A percentile compares a stretch with the other conserved stretches of the same genome.
Evolutionary conservation across 2,113 vertebrate species (phyloP).

Genomic region (Indicator indicator): DNA sequence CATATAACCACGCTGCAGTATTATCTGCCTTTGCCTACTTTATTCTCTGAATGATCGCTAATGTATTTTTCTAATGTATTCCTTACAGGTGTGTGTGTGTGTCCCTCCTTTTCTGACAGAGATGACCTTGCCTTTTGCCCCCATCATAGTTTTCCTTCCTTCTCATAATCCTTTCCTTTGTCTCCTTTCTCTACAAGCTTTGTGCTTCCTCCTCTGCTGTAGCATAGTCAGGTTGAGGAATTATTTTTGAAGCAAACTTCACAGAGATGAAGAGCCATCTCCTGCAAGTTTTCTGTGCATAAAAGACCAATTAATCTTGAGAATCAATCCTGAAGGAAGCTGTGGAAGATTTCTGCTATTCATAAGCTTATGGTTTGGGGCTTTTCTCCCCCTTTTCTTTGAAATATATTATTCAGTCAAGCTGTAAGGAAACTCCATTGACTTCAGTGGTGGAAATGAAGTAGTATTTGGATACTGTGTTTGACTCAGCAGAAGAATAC

Average conservation of each 20-base stretch:
- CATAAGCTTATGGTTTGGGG: background rate
- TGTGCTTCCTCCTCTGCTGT: background rate
- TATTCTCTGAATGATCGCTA: background rate
- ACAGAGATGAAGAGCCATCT: background rate
- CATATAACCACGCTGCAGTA: background rate
- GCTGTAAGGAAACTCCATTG: background rate
- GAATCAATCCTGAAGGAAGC: background rate
- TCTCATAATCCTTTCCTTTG: slow-evolving; percentile 2
- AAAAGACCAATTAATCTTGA: slow-evolving; percentile 53
- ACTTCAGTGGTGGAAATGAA: background rate
- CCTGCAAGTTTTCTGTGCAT: background rate
- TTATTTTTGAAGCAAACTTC: background rate
- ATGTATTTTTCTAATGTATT: background rate
- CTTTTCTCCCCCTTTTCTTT: background rate
- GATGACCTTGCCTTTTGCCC: background rate
- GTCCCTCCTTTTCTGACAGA: background rate
- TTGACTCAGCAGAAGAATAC: background rate
- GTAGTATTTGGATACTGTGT: background rate
- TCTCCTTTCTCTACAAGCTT: background rate
- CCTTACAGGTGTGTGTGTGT: background rate
- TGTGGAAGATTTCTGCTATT: background rate
- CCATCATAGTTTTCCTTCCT: background rate
- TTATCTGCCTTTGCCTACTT: background rate
- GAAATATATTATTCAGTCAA: background rate
- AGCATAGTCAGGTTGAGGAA: background rate